Evolutionary conservation across 1,140 invertebrate species (phyloP).

Genomic region (Gryon sp.): DNA sequence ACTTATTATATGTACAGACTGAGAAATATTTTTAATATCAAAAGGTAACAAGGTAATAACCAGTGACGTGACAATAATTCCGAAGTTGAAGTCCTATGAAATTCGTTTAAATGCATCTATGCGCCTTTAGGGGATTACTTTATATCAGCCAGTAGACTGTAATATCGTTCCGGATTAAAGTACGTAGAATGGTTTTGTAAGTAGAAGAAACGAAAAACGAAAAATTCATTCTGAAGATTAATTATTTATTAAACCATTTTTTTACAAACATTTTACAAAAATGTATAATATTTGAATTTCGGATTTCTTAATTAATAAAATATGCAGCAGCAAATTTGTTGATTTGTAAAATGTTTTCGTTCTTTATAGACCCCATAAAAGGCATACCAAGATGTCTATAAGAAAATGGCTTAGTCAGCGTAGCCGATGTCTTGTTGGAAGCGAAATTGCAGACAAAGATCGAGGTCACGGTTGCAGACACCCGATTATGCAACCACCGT

Average conservation of each 20-base stretch:
- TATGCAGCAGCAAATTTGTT: too few relatives aligned
- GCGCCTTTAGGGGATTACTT: conserved; percentile 37
- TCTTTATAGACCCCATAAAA: too few relatives aligned
- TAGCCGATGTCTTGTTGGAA: conserved; percentile 35
- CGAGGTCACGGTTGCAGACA: conserved; percentile 71
- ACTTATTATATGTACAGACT: too few relatives aligned
- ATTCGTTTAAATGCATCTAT: conserved; percentile 48
- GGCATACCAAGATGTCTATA: conserved; percentile 19
- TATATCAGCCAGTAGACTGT: conserved; percentile 44
- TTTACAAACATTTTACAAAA: too few relatives aligned
- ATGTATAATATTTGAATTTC: too few relatives aligned
- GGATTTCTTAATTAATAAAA: too few relatives aligned
- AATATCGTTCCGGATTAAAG: conserved; percentile 48
- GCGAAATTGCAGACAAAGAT: conserved; percentile 64
- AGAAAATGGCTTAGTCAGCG: conserved; percentile 46
- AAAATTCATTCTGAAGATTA: too few relatives aligned
- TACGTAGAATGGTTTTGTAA: conserved; percentile 30
- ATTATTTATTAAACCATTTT: too few relatives aligned
- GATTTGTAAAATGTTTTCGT: too few relatives aligned
- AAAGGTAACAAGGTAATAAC: conserved; percentile 61
- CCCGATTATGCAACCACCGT: conserved; percentile 66
- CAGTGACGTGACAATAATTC: conserved; percentile 57
- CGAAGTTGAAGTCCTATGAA: conserved; percentile 23
- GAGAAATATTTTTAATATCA: conserved; percentile 12
- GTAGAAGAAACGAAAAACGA: too few relatives aligned